These are phyloP conservation scores for Clistopyga incitator DNA, from an alignment of 2,888 invertebrate genomes.

Conservation along the genomic window DNA sequence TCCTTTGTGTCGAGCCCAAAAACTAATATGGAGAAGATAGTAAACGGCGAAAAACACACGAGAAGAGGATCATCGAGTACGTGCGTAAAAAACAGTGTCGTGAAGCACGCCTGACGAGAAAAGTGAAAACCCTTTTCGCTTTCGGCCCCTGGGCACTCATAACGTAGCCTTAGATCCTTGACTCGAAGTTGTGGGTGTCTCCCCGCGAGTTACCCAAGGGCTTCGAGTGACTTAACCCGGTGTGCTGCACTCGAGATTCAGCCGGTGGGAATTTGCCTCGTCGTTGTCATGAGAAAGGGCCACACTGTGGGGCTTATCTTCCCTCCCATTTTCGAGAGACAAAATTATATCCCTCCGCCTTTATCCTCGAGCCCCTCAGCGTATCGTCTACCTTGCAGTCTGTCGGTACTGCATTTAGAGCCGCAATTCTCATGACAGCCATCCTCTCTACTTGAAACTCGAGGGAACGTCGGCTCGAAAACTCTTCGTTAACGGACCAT, in stretches of 20 bases:
- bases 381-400: constrained; percentile 18
- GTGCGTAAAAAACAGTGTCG: constrained; percentile 10
- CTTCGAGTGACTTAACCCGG: constrained; percentile 56
- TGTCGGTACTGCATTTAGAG: constrained; percentile 39
- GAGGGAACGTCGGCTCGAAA: constrained; percentile 42
- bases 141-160: not conserved
- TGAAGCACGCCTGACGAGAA: not conserved
- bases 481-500: constrained; percentile 46
- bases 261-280: constrained; percentile 21
- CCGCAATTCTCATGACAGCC: constrained; percentile 53
- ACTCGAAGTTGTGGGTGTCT: constrained; percentile 36
- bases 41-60: constrained; percentile 29
- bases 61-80: constrained; percentile 8
- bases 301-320: constrained; percentile 46
- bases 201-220: constrained; percentile 12
- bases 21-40: not conserved
- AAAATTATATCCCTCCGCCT: constrained; percentile 62
- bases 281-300: constrained; percentile 43
- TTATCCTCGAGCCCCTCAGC: constrained; percentile 49
- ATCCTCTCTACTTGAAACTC: not conserved
- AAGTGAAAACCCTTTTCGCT: constrained; percentile 8
- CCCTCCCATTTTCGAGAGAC: constrained; percentile 52
- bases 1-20: not conserved
- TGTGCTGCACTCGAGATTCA: constrained; percentile 28
- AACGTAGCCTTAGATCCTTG: constrained; percentile 25